Evolutionary conservation across 2,113 vertebrate genomes (phyloP).

Genomic region (Benitochromis conjunctus): DNA sequence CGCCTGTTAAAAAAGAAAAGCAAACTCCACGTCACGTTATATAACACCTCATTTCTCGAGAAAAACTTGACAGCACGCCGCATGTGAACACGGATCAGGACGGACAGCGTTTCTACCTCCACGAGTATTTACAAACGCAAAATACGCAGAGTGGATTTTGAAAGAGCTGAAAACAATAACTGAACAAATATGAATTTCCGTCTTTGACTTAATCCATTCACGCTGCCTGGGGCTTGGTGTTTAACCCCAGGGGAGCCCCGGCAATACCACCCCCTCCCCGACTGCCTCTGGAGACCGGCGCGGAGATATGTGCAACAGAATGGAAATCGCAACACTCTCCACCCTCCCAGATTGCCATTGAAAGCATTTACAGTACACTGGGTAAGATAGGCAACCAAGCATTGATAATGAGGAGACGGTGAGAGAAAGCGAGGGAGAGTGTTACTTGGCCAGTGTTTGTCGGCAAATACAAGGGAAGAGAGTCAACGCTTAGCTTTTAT

Average conservation of each 20-base stretch:
- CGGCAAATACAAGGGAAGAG: background rate
- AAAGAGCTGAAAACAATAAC: conserved; percentile 18
- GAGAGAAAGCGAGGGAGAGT: background rate
- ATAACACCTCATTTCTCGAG: background rate
- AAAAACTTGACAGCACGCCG: background rate
- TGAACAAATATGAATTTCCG: conserved; percentile 58
- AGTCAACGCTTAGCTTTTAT: conserved; percentile 28
- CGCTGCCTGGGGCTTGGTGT: conserved; percentile 59
- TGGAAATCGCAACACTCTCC: conserved; percentile 70
- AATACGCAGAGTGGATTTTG: conserved; percentile 16
- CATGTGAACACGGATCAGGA: background rate
- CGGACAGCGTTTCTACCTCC: conserved; percentile 7
- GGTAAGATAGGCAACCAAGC: conserved; percentile 62
- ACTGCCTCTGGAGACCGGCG: conserved; percentile 53
- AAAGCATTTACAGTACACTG: conserved; percentile 73
- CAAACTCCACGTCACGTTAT: background rate
- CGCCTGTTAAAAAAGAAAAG: background rate
- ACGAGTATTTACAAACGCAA: background rate
- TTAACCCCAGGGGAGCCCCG: conserved; percentile 57
- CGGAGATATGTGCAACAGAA: conserved; percentile 69
- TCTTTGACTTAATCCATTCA: conserved; percentile 66
- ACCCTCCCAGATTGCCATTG: conserved; percentile 64
- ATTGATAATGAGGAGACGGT: conserved; percentile 62
- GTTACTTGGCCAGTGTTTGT: conserved; percentile 13
- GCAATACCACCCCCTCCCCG: conserved; percentile 28